These are phyloP conservation scores for Dreissena rostriformis DNA, from an alignment of 1,140 invertebrate genomes.

Conservation along the genomic window DNA sequence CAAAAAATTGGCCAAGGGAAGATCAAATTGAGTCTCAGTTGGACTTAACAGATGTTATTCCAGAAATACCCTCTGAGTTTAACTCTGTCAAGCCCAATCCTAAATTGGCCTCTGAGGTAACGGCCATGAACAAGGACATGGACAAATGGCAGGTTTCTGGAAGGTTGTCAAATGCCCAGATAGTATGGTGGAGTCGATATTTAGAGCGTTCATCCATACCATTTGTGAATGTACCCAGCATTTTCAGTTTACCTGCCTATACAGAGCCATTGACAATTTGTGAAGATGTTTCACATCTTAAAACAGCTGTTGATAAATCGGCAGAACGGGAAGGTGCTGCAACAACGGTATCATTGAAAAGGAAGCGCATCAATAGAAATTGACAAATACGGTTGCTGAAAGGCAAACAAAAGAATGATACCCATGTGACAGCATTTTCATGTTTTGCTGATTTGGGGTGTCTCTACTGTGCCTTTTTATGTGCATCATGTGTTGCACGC, in stretches of 20 bases:
- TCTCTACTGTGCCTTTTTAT: too few relatives aligned
- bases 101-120: not conserved
- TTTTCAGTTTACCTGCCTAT: not conserved
- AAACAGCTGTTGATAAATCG: too few relatives aligned
- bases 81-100: not conserved
- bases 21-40: not conserved
- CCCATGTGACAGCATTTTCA: too few relatives aligned
- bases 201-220: not conserved
- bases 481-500: too few relatives aligned
- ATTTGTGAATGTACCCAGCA: not conserved
- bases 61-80: too few relatives aligned
- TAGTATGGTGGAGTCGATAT: conserved; percentile 3
- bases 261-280: not conserved
- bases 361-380: too few relatives aligned
- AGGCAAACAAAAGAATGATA: too few relatives aligned
- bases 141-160: conserved; percentile 2
- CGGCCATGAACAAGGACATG: not conserved
- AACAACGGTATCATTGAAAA: too few relatives aligned
- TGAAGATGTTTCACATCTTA: too few relatives aligned
- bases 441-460: too few relatives aligned
- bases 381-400: too few relatives aligned
- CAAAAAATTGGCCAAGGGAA: conserved; percentile 4
- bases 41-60: not conserved
- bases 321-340: too few relatives aligned
- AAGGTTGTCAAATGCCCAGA: not conserved